Percentiles rank a stretch among this genome's conserved stretches.
Evolutionary conservation across 2,113 vertebrate species (phyloP).

Genomic region (Nesoenas mayeri): DNA sequence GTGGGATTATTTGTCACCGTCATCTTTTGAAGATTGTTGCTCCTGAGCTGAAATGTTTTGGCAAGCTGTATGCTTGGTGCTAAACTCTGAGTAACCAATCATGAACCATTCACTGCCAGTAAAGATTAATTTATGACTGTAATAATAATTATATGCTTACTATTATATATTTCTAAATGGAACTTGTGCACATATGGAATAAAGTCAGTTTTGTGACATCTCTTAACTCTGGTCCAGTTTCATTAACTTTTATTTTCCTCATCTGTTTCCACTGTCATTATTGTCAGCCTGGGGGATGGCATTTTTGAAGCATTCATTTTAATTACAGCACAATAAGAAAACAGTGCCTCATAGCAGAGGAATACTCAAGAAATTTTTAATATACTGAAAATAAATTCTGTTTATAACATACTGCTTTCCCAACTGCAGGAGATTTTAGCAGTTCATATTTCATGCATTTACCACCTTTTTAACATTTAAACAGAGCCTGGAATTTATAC

Average conservation of each 20-base stretch:
- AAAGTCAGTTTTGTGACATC: slow-evolving; percentile 21
- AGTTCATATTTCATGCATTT: slow-evolving; percentile 41
- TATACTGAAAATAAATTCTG: slow-evolving; percentile 46
- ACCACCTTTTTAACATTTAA: slow-evolving; percentile 55
- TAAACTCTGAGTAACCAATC: slow-evolving; percentile 9
- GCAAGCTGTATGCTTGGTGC: background rate
- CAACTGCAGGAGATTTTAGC: background rate
- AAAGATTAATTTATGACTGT: slow-evolving; percentile 42
- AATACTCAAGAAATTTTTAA: slow-evolving; percentile 23
- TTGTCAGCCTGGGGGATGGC: background rate
- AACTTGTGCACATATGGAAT: background rate
- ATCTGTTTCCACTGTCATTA: slow-evolving; percentile 4
- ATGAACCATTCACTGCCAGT: slow-evolving; percentile 20
- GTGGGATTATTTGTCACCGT: background rate
- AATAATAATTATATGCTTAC: background rate
- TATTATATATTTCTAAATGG: slow-evolving; percentile 8
- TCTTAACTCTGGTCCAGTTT: slow-evolving; percentile 31
- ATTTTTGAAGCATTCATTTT: slow-evolving; percentile 34
- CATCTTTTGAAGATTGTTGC: background rate
- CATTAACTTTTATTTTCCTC: slow-evolving; percentile 55
- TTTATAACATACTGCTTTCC: slow-evolving; percentile 24
- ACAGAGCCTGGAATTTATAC: slow-evolving; percentile 28
- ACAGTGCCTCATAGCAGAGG: background rate
- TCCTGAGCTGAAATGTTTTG: background rate
- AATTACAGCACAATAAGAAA: slow-evolving; percentile 38